Evolutionary conservation across 2,888 invertebrate genomes (phyloP), one percentile per base, ranked within the genome.

Genomic region (Lysandra bellargus): DNA sequence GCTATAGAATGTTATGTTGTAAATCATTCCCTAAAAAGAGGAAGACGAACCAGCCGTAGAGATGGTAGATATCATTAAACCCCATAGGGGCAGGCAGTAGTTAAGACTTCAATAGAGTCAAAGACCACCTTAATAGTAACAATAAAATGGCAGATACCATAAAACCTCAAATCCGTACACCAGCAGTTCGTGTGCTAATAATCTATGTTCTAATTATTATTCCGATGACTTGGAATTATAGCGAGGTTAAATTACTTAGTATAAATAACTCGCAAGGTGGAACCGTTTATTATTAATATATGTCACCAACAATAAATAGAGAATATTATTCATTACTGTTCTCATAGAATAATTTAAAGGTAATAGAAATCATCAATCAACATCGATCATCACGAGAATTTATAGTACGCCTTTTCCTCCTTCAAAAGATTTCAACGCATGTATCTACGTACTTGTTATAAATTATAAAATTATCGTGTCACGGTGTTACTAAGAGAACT

Each of bases 191-290:
- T 76, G 37, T 53, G 37, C 4, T 12, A 53, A 12, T 33, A 33
- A 17, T 76, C 75, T 57, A 33, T 53, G 53, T 30, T 33, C 76
- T 6, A 53, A 44, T 76, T 76, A 76, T 33, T 76, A 76, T 76
- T 76, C 76, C 49, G 76, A 76, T 57, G 57, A 57, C 76, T 76
- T 76, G 57, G 33, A 76, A 76, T 53, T 53, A 76, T n/a, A 76
- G 76, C 57, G 57, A 76, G 76, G 76, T 53, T 76, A 57, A 14
- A 57, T 76, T 30, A 57, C 57, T 76, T 57, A 76, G 53, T 53
- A 57, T 76, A 75, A 49, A 30, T 75, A 57, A 57, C 53, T 30
- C 33, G 53, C 76, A 76, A 76, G 76, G 76, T 76, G 57, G 57
- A 53, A 76, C 53, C 76, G 76, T 57, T 76, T 76, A 76, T 76